A percentile compares a stretch with the other conserved stretches of the same genome.
phyloP scores from a whole-genome alignment of 2,797 vertebrate genomes.

The Allobates femoralis region DNA sequence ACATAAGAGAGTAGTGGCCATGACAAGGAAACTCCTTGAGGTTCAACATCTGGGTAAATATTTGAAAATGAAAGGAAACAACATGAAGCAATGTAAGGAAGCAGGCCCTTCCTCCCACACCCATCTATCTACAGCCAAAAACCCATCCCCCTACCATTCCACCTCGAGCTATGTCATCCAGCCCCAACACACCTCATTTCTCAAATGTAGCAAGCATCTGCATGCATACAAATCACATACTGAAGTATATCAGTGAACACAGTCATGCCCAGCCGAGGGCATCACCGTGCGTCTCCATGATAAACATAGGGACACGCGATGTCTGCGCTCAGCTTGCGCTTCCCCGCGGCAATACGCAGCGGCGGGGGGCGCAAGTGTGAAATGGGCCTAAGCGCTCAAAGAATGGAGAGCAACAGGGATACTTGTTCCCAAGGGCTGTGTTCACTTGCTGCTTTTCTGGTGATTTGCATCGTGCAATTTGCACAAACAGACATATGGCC shows the following conservation, averaged over 20 bases:
- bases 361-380: too few relatives aligned
- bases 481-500: neutral
- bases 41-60: conserved; percentile 49
- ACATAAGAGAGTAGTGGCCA: neutral
- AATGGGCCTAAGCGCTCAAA: neutral
- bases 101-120: conserved; percentile 61
- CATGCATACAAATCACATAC: too few relatives aligned
- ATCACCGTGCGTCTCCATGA: too few relatives aligned
- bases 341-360: too few relatives aligned
- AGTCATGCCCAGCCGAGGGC: too few relatives aligned
- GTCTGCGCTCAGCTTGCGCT: too few relatives aligned
- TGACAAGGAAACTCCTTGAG: neutral
- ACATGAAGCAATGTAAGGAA: conserved; percentile 54
- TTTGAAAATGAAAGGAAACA: conserved; percentile 56
- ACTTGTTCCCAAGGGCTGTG: neutral
- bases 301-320: too few relatives aligned
- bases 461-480: neutral
- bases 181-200: conserved; percentile 37
- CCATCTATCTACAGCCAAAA: conserved; percentile 49
- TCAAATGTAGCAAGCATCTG: too few relatives aligned
- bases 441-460: neutral
- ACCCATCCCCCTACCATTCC: conserved; percentile 35
- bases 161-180: conserved; percentile 19
- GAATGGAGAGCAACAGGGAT: neutral
- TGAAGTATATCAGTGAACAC: too few relatives aligned